Evolutionary conservation across 2,888 invertebrate genomes (phyloP), one percentile per base, ranked within the genome.

Genomic region (Lymantria dispar): DNA sequence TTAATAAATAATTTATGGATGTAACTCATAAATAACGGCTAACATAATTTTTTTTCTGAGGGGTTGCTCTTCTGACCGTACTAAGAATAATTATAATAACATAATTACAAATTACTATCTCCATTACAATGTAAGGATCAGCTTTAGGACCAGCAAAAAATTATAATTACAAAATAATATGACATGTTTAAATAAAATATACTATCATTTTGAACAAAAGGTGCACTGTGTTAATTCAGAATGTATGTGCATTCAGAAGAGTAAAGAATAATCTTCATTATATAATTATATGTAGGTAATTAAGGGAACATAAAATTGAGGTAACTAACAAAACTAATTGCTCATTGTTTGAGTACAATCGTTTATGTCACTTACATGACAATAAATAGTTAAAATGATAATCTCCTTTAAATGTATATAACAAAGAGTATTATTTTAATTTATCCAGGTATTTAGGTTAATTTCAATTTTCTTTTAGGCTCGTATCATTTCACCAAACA

Each of bases 301-400:
- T 13, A 10, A 31, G 29, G 30, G 12, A 29, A 39, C 30, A 40
- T 46, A 40, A 54, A 50, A 53, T 45, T 40, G 42, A 50, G 40
- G 15, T 40, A 40, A 40, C 13, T 14, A 12, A 29, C 29, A 41
- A 33, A 12, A 43, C 31, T 55, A 48, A 46, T 31, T 43, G 31
- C 47, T n/a, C 43, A 48, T 40, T 40, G 40, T 40, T 40, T 40
- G 40, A 14, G 9, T 40, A 40, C 9, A 40, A 9, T 40, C 15
- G 11, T 40, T 40, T 40, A 40, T 14, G 14, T 40, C 40, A 40
- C 13, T 40, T 40, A 13, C 40, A 40, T 40, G 40, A 40, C 15
- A 40, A 40, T 40, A 40, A 39, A 31, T 29, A 42, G 45, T 49
- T 13, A 43, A 45, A 36, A 44, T 41, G 40, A 44, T 52, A 38